Percentiles rank a stretch among this genome's conserved stretches.
Evolutionary conservation across 2,797 vertebrate genomes (phyloP).

Genomic region (Sebastes umbrosus): DNA sequence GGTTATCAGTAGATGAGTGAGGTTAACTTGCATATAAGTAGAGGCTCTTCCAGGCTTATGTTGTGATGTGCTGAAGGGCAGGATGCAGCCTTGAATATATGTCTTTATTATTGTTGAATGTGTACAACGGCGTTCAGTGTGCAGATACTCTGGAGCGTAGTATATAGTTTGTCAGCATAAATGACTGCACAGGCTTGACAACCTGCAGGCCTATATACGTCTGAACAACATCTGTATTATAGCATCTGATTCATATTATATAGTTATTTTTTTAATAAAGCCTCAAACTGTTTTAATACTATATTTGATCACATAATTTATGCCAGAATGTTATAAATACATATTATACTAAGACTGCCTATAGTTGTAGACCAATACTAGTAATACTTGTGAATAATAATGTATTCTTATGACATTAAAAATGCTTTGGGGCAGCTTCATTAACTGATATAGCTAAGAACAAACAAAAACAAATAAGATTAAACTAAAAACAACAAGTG

Average conservation of each 20-base stretch:
- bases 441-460: neutral
- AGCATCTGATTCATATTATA: neutral
- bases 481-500: neutral
- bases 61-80: conserved; percentile 32
- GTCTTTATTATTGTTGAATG: conserved; percentile 37
- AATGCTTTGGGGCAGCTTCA: neutral
- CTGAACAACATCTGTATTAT: neutral
- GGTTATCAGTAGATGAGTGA: conserved; percentile 1
- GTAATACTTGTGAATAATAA: neutral
- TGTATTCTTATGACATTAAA: neutral
- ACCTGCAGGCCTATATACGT: neutral
- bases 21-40: neutral
- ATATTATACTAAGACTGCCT: neutral
- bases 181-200: neutral
- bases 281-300: neutral
- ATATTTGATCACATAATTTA: neutral
- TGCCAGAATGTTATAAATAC: neutral
- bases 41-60: conserved; percentile 3
- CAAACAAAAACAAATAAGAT: neutral
- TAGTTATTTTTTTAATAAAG: neutral
- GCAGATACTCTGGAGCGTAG: neutral
- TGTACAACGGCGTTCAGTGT: conserved; percentile 16
- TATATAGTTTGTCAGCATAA: conserved; percentile 9
- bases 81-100: conserved; percentile 29
- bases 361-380: neutral